Base-by-base conservation (phyloP, 2,888 invertebrate species). In the Dynastes hyllus region DNA sequence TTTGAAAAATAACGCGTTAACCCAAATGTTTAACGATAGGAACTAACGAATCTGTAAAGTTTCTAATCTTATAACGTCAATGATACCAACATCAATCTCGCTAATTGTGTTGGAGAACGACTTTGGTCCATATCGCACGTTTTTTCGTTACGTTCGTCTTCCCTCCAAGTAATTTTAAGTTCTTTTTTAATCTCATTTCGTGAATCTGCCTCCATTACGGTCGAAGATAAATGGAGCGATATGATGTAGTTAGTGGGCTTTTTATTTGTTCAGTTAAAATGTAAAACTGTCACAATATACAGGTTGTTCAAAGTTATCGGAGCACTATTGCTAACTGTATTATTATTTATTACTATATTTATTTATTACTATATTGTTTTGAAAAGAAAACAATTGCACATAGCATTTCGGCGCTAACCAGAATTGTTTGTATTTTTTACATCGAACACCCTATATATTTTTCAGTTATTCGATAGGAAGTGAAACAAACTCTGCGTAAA, bases 171-270 rank as follows among this genome's bases (percentile, higher is more conserved):
- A 55, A 55, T 37, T 55, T 71, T 32, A 71, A 55, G 37, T 16
- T 3, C 37, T 69, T 73, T 69, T 69, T 50, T 66, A 32, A 58
- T 73, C 73, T 37, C 40, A 16, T 73, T 27, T 73, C 45, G 40
- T 61, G 58, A 37, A 73, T 61, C 73, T 73, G 13, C 73, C 22
- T 16, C 58, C 45, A 16, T 40, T 9, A 45, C 58, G 40, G 37
- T 53, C 40, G 40, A 73, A n/a, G 73, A 73, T 73, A 73, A 73
- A 61, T 73, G n/a, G 58, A 29, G 4, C 40, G 73, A 73, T 73
- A 73, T 61, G 6, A 71, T 37, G 16, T 55, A 71, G 53, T 55
- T 55, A 71, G 32, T 16, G 13, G 32, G 0, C 29, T 55, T 22
- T 45, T 73, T 73, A 58, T 61, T 45, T 61, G 58, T 40, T 50